A percentile compares a stretch with the other conserved stretches of the same genome.
Conservation (phyloP, 2,113 vertebrate species). For the Malurus elegans region DNA sequence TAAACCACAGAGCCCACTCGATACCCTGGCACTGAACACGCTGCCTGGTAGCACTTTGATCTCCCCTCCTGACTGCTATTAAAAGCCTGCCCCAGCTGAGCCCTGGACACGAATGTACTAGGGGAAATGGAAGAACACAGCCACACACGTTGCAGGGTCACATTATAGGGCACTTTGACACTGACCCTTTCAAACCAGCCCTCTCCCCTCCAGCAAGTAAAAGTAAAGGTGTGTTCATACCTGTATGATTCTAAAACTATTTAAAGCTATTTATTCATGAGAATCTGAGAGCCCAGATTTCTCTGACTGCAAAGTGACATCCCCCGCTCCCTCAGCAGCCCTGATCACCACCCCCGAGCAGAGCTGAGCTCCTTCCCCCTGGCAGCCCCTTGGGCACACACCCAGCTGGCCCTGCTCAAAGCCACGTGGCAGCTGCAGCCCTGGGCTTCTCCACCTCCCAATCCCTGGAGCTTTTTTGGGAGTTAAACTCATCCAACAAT, state of each 20-base stretch:
- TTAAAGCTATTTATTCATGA: neutral
- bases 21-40: accelerated
- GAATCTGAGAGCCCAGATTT: neutral
- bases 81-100: neutral
- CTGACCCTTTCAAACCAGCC: neutral
- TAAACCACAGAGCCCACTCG: neutral
- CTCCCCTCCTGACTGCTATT: neutral
- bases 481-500: neutral
- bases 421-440: neutral
- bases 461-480: neutral
- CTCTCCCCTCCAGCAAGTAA: neutral
- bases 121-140: neutral
- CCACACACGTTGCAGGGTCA: accelerated
- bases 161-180: accelerated
- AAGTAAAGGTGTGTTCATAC: neutral
- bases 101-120: neutral
- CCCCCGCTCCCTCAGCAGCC: neutral
- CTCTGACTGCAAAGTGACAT: neutral
- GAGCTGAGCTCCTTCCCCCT: neutral
- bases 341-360: accelerated
- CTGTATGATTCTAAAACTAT: neutral
- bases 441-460: neutral
- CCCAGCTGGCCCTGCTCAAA: neutral
- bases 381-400: neutral
- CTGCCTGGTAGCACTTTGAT: neutral